Percentiles rank a stretch among this genome's conserved stretches.
phyloP scores from a whole-genome alignment of 2,113 vertebrate species.

The Nyctibius bracteatus region DNA sequence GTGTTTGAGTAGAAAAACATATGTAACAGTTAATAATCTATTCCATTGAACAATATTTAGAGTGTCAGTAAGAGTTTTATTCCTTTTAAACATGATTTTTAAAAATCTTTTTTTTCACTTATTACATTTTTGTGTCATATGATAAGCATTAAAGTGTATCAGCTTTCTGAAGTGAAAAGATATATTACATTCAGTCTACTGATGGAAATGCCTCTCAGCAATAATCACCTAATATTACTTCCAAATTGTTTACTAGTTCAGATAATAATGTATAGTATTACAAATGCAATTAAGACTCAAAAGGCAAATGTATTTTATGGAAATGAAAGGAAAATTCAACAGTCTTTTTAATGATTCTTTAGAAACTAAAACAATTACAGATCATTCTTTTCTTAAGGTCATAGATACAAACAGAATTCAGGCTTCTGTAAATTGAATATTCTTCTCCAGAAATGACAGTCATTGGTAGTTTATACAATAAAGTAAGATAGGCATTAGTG shows the following conservation, averaged over 20 bases:
- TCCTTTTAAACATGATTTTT: neutral
- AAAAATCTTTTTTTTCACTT: neutral
- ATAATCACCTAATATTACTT: neutral
- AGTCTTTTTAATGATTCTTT: neutral
- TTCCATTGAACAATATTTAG: neutral
- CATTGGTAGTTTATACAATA: neutral
- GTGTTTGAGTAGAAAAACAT: neutral
- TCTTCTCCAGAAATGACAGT: neutral
- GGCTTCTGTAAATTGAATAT: neutral
- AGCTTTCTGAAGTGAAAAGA: neutral
- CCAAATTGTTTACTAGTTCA: neutral
- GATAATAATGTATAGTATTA: neutral
- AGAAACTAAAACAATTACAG: neutral
- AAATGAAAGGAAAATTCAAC: neutral
- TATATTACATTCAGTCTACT: neutral
- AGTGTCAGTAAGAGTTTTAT: neutral
- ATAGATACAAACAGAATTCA: neutral
- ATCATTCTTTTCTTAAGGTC: neutral
- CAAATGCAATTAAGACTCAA: neutral
- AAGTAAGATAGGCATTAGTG: neutral
- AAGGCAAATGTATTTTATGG: neutral
- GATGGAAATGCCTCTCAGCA: neutral
- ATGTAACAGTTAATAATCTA: neutral
- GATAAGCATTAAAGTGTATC: neutral
- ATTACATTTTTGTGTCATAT: neutral